Evolutionary conservation across 2,797 vertebrate genomes (phyloP).

Genomic region (Tinamus major): DNA sequence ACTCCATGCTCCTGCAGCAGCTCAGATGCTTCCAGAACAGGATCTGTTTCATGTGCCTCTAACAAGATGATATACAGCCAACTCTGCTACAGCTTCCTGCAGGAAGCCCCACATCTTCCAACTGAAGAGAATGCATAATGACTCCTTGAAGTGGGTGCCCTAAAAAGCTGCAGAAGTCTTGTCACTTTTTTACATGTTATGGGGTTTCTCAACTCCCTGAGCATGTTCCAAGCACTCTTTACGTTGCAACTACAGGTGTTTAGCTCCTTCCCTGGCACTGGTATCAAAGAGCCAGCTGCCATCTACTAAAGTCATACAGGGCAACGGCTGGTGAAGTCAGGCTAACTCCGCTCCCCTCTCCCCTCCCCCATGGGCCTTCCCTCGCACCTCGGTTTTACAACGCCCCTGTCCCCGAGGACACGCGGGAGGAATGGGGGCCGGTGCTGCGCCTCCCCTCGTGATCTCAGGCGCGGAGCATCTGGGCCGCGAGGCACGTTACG

Average conservation of each 20-base stretch:
- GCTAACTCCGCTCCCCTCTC: not conserved
- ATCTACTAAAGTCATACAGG: rapidly evolving
- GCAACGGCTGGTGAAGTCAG: not conserved
- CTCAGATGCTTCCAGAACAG: not conserved
- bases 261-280: not conserved
- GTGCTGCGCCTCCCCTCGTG: slow-evolving; percentile 15
- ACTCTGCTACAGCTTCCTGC: not conserved
- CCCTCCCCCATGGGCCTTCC: rapidly evolving
- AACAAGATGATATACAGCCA: not conserved
- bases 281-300: not conserved
- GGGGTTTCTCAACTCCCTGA: not conserved
- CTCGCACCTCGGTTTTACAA: not conserved
- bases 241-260: not conserved
- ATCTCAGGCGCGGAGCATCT: slow-evolving; percentile 44
- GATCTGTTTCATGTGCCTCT: not conserved
- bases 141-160: not conserved
- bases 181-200: not conserved
- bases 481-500: not conserved
- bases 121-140: not conserved
- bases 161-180: not conserved
- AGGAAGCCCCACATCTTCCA: not conserved
- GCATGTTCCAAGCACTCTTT: not conserved
- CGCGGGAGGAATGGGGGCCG: not conserved
- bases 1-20: not conserved
- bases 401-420: not conserved